Base-by-base conservation (phyloP, 2,888 invertebrate species). In the Meteorus cinctellus region DNA sequence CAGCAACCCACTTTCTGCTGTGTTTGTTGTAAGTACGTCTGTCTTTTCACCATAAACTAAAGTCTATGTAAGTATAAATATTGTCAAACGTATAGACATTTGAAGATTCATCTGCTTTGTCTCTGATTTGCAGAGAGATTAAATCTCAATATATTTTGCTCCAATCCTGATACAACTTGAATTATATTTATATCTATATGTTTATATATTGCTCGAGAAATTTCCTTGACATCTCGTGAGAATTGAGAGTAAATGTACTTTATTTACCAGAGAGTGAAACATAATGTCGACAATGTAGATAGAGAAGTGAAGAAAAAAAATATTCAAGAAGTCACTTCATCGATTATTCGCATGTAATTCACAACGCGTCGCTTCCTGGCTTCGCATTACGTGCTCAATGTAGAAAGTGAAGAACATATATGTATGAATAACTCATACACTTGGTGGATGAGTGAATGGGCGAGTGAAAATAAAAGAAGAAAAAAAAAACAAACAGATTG, bases 1-100 rank as follows among this genome's bases (percentile, higher is more conserved):
- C 78, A 66, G 83, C 85, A 88, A 87, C 87, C 87, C 86, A 88
- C 87, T 87, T 88, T 86, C 85, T 80, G 83, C 82, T 79, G 78
- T 81, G 77, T 77, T 77, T 77, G 71, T 79, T 76, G 51, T 69
- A 29, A 63, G 77, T 79, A 77, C 79, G 78, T 79, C 6, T 19
- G 72, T 79, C 79, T 80, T 82, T 82, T 80, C 78, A 81, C 80
- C 78, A 78, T 67, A 65, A 67, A 12, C 41, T 19, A 27, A 8
- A 65, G 19, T 31, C 65, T 34, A 16, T 5, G 19, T 24, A 51
- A 68, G n/a, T 3, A 29, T n/a, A 68, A 16, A 48, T 8, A 48
- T 69, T n/a, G 27, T 12, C 59, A 48, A 55, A 65, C 51, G 16
- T 19, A 55, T 55, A 65, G 36, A 41, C 65, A n/a, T 65, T 41